Conservation (phyloP, 2,888 invertebrate genomes). For the Ceratothoa steindachneri region DNA sequence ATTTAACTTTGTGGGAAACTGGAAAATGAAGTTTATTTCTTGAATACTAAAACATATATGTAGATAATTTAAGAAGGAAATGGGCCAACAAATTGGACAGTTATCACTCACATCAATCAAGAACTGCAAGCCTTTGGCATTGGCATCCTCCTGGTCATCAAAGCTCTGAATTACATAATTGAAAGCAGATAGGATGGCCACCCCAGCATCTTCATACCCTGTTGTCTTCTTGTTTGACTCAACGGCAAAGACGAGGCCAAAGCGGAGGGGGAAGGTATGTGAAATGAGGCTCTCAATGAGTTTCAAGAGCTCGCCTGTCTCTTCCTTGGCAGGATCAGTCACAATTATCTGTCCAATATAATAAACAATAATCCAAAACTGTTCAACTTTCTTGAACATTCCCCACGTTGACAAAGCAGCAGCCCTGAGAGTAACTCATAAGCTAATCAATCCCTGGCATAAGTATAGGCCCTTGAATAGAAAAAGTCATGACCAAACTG, state of each 20-base stretch:
- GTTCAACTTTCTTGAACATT: not conserved
- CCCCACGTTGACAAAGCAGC: not conserved
- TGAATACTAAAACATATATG: too few relatives aligned
- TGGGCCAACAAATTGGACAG: too few relatives aligned
- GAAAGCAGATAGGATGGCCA: slow-evolving; percentile 80
- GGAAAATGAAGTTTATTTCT: too few relatives aligned
- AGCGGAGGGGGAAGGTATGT: slow-evolving; percentile 82
- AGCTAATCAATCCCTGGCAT: not conserved
- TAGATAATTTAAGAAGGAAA: too few relatives aligned
- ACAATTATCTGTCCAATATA: slow-evolving; percentile 70
- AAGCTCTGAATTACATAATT: slow-evolving; percentile 66
- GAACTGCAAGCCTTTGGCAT: slow-evolving; percentile 72
- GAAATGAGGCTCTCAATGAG: slow-evolving; percentile 84
- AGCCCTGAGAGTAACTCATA: not conserved
- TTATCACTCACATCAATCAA: slow-evolving; percentile 74
- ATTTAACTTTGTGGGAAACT: too few relatives aligned
- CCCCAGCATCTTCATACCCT: slow-evolving; percentile 67
- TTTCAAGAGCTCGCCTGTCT: slow-evolving; percentile 68
- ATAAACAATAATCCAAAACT: too few relatives aligned
- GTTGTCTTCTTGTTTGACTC: slow-evolving; percentile 59
- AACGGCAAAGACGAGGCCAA: slow-evolving; percentile 61
- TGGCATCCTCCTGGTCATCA: slow-evolving; percentile 67
- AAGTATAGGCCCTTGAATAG: too few relatives aligned
- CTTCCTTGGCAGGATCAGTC: slow-evolving; percentile 72
- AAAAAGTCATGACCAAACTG: too few relatives aligned